phyloP scores from a whole-genome alignment of 2,888 invertebrate species.

The Nebria brevicollis region DNA sequence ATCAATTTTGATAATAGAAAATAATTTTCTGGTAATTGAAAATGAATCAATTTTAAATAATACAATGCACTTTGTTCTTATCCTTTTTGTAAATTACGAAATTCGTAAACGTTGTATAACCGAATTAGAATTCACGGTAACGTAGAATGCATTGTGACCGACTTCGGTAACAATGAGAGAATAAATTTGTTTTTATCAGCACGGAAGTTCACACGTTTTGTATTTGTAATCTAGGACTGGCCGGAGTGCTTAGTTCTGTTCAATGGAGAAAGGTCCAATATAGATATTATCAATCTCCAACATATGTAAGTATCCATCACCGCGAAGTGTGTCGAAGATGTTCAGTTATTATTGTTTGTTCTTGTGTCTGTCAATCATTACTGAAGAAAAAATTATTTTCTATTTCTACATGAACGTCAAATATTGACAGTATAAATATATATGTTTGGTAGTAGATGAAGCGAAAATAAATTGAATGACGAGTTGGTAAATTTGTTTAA shows the following conservation, averaged over 20 bases:
- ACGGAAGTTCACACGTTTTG: conserved; percentile 13
- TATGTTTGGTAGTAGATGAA: not conserved
- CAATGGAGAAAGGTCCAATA: conserved; percentile 23
- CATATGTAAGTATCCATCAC: conserved; percentile 20
- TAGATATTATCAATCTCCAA: conserved; percentile 9
- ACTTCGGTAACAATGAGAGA: conserved; percentile 23
- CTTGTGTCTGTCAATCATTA: not conserved
- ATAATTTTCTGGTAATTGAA: too few species aligned
- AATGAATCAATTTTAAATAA: too few species aligned
- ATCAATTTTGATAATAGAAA: too few species aligned
- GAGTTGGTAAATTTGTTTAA: too few species aligned
- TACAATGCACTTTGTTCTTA: too few species aligned
- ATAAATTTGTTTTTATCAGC: conserved; percentile 22
- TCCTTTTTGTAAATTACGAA: not conserved
- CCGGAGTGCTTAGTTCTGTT: not conserved
- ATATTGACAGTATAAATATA: not conserved
- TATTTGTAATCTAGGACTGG: conserved; percentile 20
- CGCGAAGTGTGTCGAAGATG: conserved; percentile 1
- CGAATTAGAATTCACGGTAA: conserved; percentile 13
- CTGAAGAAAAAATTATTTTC: not conserved
- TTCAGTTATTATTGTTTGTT: conserved; percentile 6
- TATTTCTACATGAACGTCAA: not conserved
- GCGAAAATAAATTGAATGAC: too few species aligned
- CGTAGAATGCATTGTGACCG: conserved; percentile 9
- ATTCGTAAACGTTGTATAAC: not conserved